Conservation (phyloP, 1,140 invertebrate genomes). For the Temnothorax nylanderi region DNA sequence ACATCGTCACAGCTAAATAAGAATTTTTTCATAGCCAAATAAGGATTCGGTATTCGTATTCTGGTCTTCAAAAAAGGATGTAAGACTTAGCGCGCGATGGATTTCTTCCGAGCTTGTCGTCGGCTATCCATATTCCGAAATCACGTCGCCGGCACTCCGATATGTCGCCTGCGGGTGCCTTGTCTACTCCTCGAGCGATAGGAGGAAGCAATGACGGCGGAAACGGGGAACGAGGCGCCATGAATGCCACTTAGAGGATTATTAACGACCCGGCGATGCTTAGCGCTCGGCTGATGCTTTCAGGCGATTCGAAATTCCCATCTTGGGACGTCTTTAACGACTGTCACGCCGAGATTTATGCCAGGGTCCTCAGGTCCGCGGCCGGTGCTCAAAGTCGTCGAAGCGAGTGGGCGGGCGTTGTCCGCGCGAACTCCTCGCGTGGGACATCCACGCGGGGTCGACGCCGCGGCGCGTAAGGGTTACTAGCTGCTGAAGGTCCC, state of each 20-base stretch:
- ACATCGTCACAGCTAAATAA: background rate
- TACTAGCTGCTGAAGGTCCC: constrained; percentile 60
- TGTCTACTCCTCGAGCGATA: constrained; percentile 20
- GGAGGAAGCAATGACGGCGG: constrained; percentile 11
- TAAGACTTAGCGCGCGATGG: background rate
- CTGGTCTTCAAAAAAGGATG: background rate
- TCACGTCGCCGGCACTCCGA: background rate
- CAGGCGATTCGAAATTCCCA: constrained; percentile 58
- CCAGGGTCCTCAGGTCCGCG: constrained; percentile 33
- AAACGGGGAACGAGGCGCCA: constrained; percentile 36
- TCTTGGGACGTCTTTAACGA: constrained; percentile 47
- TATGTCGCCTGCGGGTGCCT: background rate
- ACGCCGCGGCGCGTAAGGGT: constrained; percentile 45
- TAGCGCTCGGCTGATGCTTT: constrained; percentile 50
- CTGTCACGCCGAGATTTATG: constrained; percentile 50
- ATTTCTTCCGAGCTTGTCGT: background rate
- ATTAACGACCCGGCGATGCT: constrained; percentile 56
- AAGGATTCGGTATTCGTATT: background rate
- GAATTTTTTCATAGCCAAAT: background rate
- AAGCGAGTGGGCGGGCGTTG: constrained; percentile 30
- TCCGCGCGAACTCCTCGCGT: background rate
- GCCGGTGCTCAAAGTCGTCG: constrained; percentile 31
- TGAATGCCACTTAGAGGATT: constrained; percentile 63
- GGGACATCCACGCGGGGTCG: background rate
- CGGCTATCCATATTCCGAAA: background rate